Percentiles rank a stretch among this genome's conserved stretches.
phyloP scores from a whole-genome alignment of 2,797 vertebrate genomes.

The Mus caroli region DNA sequence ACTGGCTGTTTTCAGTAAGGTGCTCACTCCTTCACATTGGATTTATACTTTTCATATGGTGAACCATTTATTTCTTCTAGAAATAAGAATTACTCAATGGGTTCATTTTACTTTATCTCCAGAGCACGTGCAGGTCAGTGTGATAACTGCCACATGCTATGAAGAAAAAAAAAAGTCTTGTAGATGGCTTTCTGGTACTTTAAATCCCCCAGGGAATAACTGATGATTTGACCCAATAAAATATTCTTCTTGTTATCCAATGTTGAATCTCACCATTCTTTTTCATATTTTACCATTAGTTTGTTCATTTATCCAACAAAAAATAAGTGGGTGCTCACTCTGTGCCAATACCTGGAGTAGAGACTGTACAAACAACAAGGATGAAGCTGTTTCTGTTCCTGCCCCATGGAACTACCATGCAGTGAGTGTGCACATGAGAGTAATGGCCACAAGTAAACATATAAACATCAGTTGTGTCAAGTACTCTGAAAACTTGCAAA shows the following conservation, averaged over 20 bases:
- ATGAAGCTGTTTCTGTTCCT: slow-evolving; percentile 1
- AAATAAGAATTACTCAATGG: slow-evolving; percentile 51
- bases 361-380: background rate
- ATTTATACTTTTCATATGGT: slow-evolving; percentile 53
- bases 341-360: background rate
- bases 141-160: background rate
- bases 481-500: background rate
- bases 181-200: background rate
- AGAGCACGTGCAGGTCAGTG: background rate
- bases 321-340: background rate
- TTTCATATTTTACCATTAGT: background rate
- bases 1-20: slow-evolving; percentile 80
- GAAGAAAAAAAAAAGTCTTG: slow-evolving; percentile 22
- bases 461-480: slow-evolving; percentile 1
- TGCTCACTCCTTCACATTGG: slow-evolving; percentile 65
- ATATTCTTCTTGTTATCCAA: background rate
- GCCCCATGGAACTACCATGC: background rate
- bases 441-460: slow-evolving; percentile 34
- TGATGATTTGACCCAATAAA: background rate
- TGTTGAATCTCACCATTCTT: background rate
- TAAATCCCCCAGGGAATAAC: background rate
- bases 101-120: slow-evolving; percentile 51
- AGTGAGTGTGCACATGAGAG: background rate
- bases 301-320: slow-evolving; percentile 45
- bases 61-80: slow-evolving; percentile 55